Percentiles rank a stretch among this genome's conserved stretches.
Evolutionary conservation across 1,140 invertebrate genomes (phyloP).

Genomic region (Planococcus citri): DNA sequence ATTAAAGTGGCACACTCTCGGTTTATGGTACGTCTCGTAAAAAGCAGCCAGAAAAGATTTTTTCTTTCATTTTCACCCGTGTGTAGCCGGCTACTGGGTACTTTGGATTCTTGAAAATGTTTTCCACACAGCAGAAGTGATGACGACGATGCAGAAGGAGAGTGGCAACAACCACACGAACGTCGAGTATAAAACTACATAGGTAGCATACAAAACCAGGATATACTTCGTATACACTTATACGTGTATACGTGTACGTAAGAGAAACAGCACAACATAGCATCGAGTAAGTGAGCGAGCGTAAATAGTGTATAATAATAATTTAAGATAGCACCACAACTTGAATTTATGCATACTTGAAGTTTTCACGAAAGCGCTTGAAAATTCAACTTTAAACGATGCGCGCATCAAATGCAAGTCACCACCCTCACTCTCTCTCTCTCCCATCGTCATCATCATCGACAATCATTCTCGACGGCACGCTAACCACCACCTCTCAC

Average conservation of each 20-base stretch:
- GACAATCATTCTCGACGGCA: not conserved
- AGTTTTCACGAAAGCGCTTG: not conserved
- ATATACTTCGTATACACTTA: too few relatives aligned
- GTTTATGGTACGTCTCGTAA: not conserved
- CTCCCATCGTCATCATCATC: not conserved
- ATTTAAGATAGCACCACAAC: constrained; percentile 4
- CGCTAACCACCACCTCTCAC: not conserved
- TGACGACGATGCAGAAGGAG: too few relatives aligned
- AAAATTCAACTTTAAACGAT: constrained; percentile 17
- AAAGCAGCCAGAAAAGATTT: not conserved
- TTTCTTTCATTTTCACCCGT: too few relatives aligned
- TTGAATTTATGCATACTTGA: constrained; percentile 11
- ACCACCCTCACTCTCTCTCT: not conserved
- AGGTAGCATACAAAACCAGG: too few relatives aligned
- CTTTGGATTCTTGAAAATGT: not conserved
- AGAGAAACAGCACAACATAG: not conserved
- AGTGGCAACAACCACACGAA: too few relatives aligned
- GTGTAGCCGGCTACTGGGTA: too few relatives aligned
- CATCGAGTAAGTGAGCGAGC: not conserved
- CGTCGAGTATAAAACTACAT: too few relatives aligned
- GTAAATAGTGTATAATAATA: constrained; percentile 18
- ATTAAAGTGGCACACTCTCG: not conserved
- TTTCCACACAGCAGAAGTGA: not conserved
- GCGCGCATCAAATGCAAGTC: constrained; percentile 18
- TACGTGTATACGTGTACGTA: too few relatives aligned